Conservation (phyloP, 2,888 invertebrate genomes). For the Synanthedon tipuliformis region DNA sequence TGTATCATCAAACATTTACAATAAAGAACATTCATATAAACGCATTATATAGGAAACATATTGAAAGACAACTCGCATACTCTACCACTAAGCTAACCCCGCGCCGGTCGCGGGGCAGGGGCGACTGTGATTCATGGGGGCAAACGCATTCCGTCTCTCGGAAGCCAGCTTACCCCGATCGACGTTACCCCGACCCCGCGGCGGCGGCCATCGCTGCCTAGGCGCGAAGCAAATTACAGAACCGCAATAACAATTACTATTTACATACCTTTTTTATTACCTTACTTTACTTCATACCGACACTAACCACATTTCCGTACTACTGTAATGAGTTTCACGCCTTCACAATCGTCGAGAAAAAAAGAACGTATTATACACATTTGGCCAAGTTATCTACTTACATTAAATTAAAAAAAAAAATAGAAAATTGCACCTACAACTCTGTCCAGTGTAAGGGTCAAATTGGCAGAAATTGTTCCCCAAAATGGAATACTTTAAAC, state of each 20-base stretch:
- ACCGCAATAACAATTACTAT: constrained; percentile 20
- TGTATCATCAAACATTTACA: constrained; percentile 61
- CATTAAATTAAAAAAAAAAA: not conserved
- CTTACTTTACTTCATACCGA: constrained; percentile 1
- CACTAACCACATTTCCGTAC: constrained; percentile 12
- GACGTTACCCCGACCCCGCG: not conserved
- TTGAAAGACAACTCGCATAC: constrained; percentile 46
- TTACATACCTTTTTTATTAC: constrained; percentile 32
- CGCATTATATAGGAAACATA: constrained; percentile 67
- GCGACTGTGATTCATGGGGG: not conserved
- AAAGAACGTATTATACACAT: not conserved
- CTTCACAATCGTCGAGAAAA: constrained; percentile 12
- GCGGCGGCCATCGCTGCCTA: constrained; percentile 8
- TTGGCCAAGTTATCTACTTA: not conserved
- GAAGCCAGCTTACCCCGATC: not conserved
- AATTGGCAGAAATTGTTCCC: constrained; percentile 17
- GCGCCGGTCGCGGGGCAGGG: constrained; percentile 4
- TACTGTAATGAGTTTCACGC: constrained; percentile 63
- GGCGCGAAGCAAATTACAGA: constrained; percentile 64
- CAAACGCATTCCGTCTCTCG: too few species aligned
- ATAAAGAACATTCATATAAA: constrained; percentile 67
- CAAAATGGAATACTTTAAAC: constrained; percentile 12
- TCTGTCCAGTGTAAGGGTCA: not conserved
- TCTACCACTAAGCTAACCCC: constrained; percentile 26
- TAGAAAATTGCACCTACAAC: constrained; percentile 1